Conservation (phyloP, 2,797 vertebrate species). For the Microctenopoma steveboyesi region DNA sequence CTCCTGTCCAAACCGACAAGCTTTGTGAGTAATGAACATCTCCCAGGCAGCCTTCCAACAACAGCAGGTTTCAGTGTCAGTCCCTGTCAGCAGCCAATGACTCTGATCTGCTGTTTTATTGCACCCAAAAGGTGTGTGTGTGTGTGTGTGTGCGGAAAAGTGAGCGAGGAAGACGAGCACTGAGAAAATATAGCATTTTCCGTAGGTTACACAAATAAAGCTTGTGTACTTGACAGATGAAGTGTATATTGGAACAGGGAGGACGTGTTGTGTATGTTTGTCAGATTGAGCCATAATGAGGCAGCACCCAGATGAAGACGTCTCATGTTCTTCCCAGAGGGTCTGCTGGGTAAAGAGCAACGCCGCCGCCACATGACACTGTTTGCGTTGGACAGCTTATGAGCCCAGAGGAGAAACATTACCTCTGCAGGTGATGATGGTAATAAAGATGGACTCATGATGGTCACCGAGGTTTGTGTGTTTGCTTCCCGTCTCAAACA, state of each 20-base stretch:
- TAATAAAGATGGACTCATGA: conserved; percentile 69
- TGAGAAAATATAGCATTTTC: conserved; percentile 30
- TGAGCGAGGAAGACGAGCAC: conserved; percentile 12
- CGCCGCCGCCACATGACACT: conserved; percentile 34
- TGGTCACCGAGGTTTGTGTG: conserved; percentile 31
- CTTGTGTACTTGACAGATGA: conserved; percentile 28
- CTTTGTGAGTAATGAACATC: conserved; percentile 82
- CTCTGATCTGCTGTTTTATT: conserved; percentile 78
- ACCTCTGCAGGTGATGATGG: conserved; percentile 54
- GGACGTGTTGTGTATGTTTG: conserved; percentile 43
- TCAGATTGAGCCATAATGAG: conserved; percentile 67
- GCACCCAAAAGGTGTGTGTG: conserved; percentile 61
- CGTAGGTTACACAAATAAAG: conserved; percentile 18
- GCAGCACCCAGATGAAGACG: conserved; percentile 60
- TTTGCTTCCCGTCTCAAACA: conserved; percentile 46
- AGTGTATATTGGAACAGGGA: conserved; percentile 41
- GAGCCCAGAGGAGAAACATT: conserved; percentile 54
- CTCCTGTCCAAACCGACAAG: conserved; percentile 77
- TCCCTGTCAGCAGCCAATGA: conserved; percentile 77
- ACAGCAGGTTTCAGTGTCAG: conserved; percentile 76
- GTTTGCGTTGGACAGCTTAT: conserved; percentile 63
- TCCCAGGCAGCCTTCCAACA: conserved; percentile 77
- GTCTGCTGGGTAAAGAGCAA: conserved; percentile 67
- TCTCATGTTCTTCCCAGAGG: conserved; percentile 57
- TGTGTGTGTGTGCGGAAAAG: conserved; percentile 1